phyloP scores from a whole-genome alignment of 35 echinoderm and acorn worm genomes.

The Heliocidaris tuberculata region DNA sequence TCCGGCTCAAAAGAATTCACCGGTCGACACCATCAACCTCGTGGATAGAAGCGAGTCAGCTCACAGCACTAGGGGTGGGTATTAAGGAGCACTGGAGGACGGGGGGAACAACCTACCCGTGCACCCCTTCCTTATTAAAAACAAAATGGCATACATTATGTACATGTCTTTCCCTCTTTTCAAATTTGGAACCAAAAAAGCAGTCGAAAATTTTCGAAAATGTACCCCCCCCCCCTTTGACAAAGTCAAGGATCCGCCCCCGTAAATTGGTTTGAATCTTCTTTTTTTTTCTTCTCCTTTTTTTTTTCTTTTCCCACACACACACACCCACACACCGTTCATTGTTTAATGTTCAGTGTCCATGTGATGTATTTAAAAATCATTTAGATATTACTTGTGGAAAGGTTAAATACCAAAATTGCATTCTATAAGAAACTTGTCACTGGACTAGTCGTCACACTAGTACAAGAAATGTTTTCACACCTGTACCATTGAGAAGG shows the following conservation, averaged over 20 bases:
- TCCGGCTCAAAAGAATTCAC: not conserved
- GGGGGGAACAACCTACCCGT: not conserved
- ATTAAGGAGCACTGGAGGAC: not conserved
- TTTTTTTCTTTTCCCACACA: no score
- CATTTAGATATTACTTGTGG: not conserved
- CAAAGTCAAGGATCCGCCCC: no score
- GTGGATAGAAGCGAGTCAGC: constrained; percentile 8
- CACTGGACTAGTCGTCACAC: no score
- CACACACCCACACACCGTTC: not conserved
- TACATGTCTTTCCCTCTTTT: not conserved
- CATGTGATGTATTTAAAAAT: not conserved
- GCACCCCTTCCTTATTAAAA: not conserved
- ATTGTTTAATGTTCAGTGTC: not conserved
- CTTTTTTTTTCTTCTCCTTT: no score
- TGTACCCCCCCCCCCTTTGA: no score
- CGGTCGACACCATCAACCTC: constrained; percentile 10
- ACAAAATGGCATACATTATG: not conserved
- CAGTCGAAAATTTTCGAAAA: no score
- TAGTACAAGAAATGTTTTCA: no score
- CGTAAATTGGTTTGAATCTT: no score
- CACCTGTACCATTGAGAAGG: no score
- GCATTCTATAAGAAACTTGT: no score
- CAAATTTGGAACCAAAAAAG: not conserved
- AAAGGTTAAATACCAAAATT: not conserved
- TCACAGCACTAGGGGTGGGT: constrained; percentile 17